Base-by-base conservation (phyloP, 2,888 invertebrate species). In the Ectemnius cavifrons region DNA sequence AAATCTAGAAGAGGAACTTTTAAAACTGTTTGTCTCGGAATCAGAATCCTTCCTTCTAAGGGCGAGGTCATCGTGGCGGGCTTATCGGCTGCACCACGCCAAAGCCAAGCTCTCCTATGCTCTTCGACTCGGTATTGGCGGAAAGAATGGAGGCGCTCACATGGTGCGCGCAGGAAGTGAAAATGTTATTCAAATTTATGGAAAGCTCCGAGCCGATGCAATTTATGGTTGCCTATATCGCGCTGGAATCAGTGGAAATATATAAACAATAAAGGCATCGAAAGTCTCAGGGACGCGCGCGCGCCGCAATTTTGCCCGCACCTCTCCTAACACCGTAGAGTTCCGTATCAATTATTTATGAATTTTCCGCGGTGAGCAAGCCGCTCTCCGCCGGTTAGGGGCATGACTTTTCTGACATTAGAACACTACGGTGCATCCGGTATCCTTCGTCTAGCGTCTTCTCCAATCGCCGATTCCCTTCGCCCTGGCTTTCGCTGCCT, bases 111-210 rank as follows among this genome's bases (percentile, higher is more conserved):
- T 23, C 23, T 23, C 2, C 23, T 23, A 23, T 23, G 23, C 8
- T 11, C 37, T 11, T 11, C 1, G 37, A 11, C 6, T 37, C 1
- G 4, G 11, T 37, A 37, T 37, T 37, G 37, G 37, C 37, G 37
- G 37, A 6, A 37, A 11, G 8, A 11, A 8, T 6, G 37, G 37
- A 11, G 37, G 37, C 0, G 52, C 16, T 52, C 52, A 52, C 52
- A 2, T 16, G 52, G 58, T 67, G n/a, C 58, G 27, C 82, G 79
- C 82, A 80, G 84, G 82, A 86, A 84, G 78, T 81, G 81, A 76
- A 65, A 84, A 86, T 84, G 83, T 78, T 80, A 87, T 87, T 87
- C 73, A 84, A 87, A 87, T 87, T 71, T 85, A 87, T 87, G 87
- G 84, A 82, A 86, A 84, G 77, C 73, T 71, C 66, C 56, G 52